phyloP scores from a whole-genome alignment of 2,113 vertebrate species.

The Eolophus roseicapilla region DNA sequence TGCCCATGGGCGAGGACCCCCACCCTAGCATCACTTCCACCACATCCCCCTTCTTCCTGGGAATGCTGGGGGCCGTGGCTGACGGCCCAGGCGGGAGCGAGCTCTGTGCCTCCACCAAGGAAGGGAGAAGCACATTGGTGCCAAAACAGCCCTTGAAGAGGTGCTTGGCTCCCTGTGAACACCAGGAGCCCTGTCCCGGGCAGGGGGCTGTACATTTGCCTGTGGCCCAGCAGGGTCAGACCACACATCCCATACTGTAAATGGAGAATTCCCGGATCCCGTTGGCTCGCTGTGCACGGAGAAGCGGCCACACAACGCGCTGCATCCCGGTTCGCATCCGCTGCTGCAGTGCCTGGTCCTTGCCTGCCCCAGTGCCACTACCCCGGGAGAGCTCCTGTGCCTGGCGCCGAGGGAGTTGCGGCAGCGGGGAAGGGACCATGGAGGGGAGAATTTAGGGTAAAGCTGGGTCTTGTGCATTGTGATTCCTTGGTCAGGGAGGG shows the following conservation, averaged over 20 bases:
- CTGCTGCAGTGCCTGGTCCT: rapidly evolving
- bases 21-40: rapidly evolving
- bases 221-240: neutral
- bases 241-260: neutral
- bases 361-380: neutral
- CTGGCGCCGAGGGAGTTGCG: neutral
- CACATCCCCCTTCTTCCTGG: neutral
- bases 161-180: neutral
- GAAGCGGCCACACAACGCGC: neutral
- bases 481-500: no score
- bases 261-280: neutral
- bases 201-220: neutral
- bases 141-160: neutral
- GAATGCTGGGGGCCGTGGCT: neutral
- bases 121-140: neutral
- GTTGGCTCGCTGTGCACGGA: neutral
- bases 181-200: rapidly evolving
- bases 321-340: neutral
- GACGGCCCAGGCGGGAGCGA: neutral
- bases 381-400: rapidly evolving
- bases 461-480: no score
- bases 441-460: neutral
- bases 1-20: no score
- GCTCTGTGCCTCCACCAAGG: neutral
- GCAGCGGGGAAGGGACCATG: rapidly evolving